Evolutionary conservation across 2,113 vertebrate genomes (phyloP), one percentile per base, ranked within the genome.

Genomic region (Plotosus lineatus): DNA sequence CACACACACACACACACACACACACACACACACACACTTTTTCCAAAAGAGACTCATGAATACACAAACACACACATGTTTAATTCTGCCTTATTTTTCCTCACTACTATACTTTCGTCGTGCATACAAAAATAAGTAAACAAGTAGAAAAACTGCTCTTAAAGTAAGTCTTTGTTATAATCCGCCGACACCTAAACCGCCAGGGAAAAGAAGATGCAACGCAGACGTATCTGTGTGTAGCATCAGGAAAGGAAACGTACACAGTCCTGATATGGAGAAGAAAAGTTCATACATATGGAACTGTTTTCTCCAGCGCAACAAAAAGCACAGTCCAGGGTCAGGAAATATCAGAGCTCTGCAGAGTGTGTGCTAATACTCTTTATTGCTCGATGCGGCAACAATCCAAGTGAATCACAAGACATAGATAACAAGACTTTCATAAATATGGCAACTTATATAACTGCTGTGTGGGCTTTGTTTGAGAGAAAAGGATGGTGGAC

Each of bases 41-140:
- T 44, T 46, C 38, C 76, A 77, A 51, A 78, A 78, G 42, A 78
- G 19, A 65, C 48, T 3, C 28, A 31, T 53, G 71, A 33, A 50
- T 53, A 33, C 21, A 12, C 21, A 74, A 33, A 58, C 36, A 68
- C 36, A 65, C 17, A 36, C 38, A 79, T 79, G 65, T 71, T 79
- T 79, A 58, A 79, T 79, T 79, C 77, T 42, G 48, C 71, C 71
- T 79, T 53, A 79, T 79, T 50, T 79, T 71, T 58, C 38, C 23
- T 51, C 63, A 68, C 46, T 19, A 69, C 50, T 53, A 68, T 56
- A 58, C 65, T 55, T 31, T 58, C 71, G 77, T 71, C 71, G 40
- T 55, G 40, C 77, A 50, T 26, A 53, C 19, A 36, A 31, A 79
- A 79, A 69, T 77, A 55, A 68, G 36, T 55, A 68, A 79, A 79